Base-by-base conservation (phyloP, 2,797 vertebrate genomes). In the Chrysocyon brachyurus region DNA sequence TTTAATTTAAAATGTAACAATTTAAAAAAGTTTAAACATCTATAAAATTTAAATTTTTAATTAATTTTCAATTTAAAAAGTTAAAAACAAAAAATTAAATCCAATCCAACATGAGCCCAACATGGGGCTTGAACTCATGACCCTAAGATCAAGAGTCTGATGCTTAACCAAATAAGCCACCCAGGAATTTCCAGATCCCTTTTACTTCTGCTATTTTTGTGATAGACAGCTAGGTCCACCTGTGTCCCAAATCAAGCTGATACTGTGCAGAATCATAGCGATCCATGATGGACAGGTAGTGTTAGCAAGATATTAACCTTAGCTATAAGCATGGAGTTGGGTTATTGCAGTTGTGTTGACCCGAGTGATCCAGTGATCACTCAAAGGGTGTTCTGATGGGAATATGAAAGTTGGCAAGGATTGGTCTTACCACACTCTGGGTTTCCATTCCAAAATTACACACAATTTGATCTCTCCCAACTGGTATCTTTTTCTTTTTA, bases 121-220 rank as follows among this genome's bases (percentile, higher is more conserved):
- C 21, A 59, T 59, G 57, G 3, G 57, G 24, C 22, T 59, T 59
- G 2, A 57, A 57, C 56, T 57, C 56, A 57, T 57, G 56, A 57
- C 56, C 56, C 56, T 57, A 19, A 57, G 56, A 57, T 57, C 56
- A 57, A 22, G 19, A 57, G 56, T 57, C 56, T 57, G 56, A 57
- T 19, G 17, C 56, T 57, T 57, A 57, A 21, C 19, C 56, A 57
- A 57, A 19, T 57, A 19, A 22, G 56, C 19, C 19, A 57, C 56
- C 56, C 17, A 57, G 6, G 56, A 57, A 19, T 8, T 19, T 19
- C 56, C 56, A 59, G 22, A 59, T 24, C 22, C 57, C 15, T 79
- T 87, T 97, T 17, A 54, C 19, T 79, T 95, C 77, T 90, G 36
- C 79, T 87, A 85, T 57, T 91, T 81, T 8, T 22, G 24, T n/a